Evolutionary conservation across 2,797 vertebrate genomes (phyloP), one percentile per base, ranked within the genome.

Genomic region (Pseudochirops corinnae): DNA sequence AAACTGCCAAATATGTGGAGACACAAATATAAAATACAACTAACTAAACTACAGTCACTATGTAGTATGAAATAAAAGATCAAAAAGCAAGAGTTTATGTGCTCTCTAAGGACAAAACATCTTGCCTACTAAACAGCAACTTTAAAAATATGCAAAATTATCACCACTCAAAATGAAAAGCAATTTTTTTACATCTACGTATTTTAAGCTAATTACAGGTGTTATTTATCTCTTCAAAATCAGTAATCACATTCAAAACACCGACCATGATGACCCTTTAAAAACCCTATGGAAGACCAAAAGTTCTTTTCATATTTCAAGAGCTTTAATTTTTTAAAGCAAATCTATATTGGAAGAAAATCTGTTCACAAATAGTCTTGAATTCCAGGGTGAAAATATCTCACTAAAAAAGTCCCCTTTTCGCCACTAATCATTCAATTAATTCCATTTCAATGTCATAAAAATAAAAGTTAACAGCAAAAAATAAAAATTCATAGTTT

Each of bases 1-100:
- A 97, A 97, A 96, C 92, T 33, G 96, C n/a, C 62, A 74, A 96
- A 92, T 50, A 21, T 87, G 13, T 52, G 11, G n/a, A 95, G n/a
- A 31, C 95, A 93, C 82, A 87, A 87, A 87, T 87, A 90, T 31
- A 90, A 93, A 96, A 95, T 87, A 87, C 21, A 26, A 46, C 21
- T 46, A 46, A 87, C 26, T 87, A 95, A 96, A 90, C 55, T 50
- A 90, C 5, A 53, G 39, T 13, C 55, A 94, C 21, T 7, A 92
- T 14, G 56, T 0, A 93, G 33, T 56, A 52, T 29, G 26, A 74
- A 74, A 74, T 74, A 74, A 91, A 52, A 97, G 52, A 18, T 28
- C 24, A 92, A 92, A 33, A 46, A 92, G 2, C 46, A 92, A 93
- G 28, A 62, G 16, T 67, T 56, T 53, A 13, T 93, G 24, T 39